A percentile compares a stretch with the other conserved stretches of the same genome.
These are phyloP conservation scores for Trogon melanurus DNA, from an alignment of 2,113 vertebrate species.

Conservation along the genomic window DNA sequence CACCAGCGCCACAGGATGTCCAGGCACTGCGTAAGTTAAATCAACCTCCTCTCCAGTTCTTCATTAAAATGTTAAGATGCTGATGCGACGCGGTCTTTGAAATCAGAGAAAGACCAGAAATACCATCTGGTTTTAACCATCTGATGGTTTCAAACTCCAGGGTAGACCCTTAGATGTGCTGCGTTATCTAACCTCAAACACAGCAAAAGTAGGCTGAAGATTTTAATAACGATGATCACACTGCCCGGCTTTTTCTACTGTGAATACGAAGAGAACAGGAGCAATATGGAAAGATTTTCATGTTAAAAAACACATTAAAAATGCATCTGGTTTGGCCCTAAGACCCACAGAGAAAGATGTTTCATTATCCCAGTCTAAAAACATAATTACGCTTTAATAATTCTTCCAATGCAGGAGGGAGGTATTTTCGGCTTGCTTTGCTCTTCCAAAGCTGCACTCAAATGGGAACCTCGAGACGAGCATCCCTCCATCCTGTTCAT, in stretches of 20 bases:
- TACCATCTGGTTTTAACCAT: background rate
- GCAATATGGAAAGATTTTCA: background rate
- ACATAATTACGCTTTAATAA: background rate
- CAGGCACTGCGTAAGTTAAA: background rate
- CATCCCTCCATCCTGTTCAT: background rate
- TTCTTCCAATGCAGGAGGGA: background rate
- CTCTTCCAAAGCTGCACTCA: background rate
- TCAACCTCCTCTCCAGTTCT: background rate
- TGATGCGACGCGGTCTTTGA: background rate
- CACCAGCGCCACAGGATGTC: background rate
- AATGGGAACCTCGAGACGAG: background rate
- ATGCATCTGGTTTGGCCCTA: background rate
- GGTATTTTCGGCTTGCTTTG: background rate
- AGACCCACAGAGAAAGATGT: background rate
- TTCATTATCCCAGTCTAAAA: background rate
- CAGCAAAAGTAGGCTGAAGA: background rate
- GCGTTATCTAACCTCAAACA: background rate
- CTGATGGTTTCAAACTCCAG: background rate
- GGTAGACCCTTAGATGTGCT: background rate
- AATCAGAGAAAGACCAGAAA: background rate
- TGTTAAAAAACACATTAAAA: conserved; percentile 36
- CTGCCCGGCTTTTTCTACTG: background rate
- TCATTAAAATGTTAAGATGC: background rate
- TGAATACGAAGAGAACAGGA: background rate
- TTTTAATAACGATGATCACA: background rate